Evolutionary conservation across 2,888 invertebrate species (phyloP).

Genomic region (Julus scandinavius): DNA sequence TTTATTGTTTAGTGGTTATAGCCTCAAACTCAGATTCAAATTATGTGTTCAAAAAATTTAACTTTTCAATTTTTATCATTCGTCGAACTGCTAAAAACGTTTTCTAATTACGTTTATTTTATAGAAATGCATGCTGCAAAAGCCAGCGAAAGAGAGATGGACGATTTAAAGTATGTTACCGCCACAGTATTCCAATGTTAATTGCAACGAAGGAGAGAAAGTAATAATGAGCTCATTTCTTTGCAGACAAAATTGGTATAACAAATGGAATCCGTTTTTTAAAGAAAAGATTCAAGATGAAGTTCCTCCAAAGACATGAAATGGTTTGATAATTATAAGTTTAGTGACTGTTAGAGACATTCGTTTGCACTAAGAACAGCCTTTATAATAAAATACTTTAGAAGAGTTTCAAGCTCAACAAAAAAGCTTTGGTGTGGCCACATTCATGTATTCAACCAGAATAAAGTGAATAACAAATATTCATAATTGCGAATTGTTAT

Average conservation of each 20-base stretch:
- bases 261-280: constrained; percentile 39
- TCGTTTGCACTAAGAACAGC: not conserved
- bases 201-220: not conserved
- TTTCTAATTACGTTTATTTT: not conserved
- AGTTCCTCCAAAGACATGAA: not conserved
- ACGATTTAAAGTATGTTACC: not conserved
- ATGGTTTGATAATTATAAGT: not conserved
- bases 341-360: not conserved
- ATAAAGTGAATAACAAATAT: not conserved
- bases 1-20: not conserved
- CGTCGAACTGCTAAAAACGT: not conserved
- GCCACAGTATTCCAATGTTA: not conserved
- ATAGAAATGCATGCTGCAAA: constrained; percentile 27
- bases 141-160: constrained; percentile 23
- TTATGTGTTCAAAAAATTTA: no score
- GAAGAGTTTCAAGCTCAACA: not conserved
- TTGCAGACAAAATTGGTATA: constrained; percentile 33
- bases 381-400: not conserved
- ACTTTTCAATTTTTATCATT: no score
- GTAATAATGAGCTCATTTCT: not conserved
- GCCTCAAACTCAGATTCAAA: no score
- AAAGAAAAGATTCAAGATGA: not conserved
- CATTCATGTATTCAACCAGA: not conserved
- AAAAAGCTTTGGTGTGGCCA: not conserved
- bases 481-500: no score